Evolutionary conservation across 2,113 vertebrate genomes (phyloP), one percentile per base, ranked within the genome.

Genomic region (Andinoacara biseriatus): DNA sequence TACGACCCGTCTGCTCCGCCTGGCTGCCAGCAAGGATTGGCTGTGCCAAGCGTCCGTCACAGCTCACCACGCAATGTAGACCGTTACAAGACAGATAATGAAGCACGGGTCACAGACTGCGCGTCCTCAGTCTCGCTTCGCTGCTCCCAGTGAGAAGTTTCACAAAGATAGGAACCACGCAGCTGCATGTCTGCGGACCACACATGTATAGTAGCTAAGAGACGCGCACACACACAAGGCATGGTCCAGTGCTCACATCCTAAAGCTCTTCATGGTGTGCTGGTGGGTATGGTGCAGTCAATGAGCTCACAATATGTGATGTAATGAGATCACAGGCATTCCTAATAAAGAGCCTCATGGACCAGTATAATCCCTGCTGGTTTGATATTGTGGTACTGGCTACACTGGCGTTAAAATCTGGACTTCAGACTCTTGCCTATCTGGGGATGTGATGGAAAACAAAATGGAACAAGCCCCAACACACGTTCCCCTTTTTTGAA

Each of bases 11-110:
- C 81, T 60, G 81, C 38, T 87, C 58, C 15, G 60, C 76, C 79
- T 80, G 86, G 56, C 81, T 76, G 79, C 69, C 80, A 3, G 60
- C 15, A n/a, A 46, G 11, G 82, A 59, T 18, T 40, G 86, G 77
- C 49, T 14, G 24, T 61, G 82, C 78, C 22, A 80, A 49, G 62
- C 10, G 78, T 83, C 87, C 40, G 82, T 92, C 85, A 89, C 88
- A 81, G 82, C 86, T 89, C 87, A 10, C 75, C 67, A 61, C 81
- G n/a, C 86, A 35, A 35, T 20, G 29, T 0, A 4, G 67, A 84
- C 52, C 58, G 2, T 83, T 82, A 89, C 87, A 87, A 84, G 89
- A 35, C 76, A 38, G 79, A 90, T 84, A 90, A 94, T 88, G 85
- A 83, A 81, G 80, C 79, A 20, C 26, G 85, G 87, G 84, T 91